Evolutionary conservation across 2,797 vertebrate genomes (phyloP), one percentile per base, ranked within the genome.

Genomic region (Pseudochaenichthys georgianus): DNA sequence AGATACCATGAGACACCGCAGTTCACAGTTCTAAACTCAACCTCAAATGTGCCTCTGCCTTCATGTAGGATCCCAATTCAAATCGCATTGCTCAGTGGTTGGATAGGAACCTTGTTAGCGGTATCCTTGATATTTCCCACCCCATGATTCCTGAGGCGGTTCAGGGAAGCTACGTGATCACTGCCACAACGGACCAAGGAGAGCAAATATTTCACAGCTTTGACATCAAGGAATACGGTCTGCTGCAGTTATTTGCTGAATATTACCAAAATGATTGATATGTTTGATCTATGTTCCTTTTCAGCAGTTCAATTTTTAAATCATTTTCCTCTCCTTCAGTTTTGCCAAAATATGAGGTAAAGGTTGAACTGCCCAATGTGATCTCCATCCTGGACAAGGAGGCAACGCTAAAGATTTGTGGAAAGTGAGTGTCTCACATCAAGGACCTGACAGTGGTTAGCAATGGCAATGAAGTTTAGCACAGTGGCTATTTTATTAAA

Each of bases 71-170:
- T 80, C 95, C 96, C 13, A 93, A 81, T 41, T 87, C 85, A 7
- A 96, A 96, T 71, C 92, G 88, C 63, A 96, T 97, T 9, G 95
- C 95, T 70, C 96, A 95, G 84, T 97, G 96, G 96, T 80, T 96
- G 86, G 67, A 96, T 3, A 89, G 86, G 70, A 4, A 83, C 0
- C 83, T 93, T 2, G 70, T 1, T 1, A 65, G 64, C 0, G 95
- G 95, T 42, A 95, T 97, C 77, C 90, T 95, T 13, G 96, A 96
- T 50, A 87, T 97, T 9, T 95, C 93, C 1, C 90, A 96, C 77
- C 78, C 86, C 41, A 89, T 94, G 38, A 94, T 93, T 38, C 81
- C 95, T 0, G 94, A 96, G 63, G 95, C 96, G 0, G 23, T 38
- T 0, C 86, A 94, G 62, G 96, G 96, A 60, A 83, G 0, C 0